Base-by-base conservation (phyloP, 2,888 invertebrate species). In the Leucophenga montana region DNA sequence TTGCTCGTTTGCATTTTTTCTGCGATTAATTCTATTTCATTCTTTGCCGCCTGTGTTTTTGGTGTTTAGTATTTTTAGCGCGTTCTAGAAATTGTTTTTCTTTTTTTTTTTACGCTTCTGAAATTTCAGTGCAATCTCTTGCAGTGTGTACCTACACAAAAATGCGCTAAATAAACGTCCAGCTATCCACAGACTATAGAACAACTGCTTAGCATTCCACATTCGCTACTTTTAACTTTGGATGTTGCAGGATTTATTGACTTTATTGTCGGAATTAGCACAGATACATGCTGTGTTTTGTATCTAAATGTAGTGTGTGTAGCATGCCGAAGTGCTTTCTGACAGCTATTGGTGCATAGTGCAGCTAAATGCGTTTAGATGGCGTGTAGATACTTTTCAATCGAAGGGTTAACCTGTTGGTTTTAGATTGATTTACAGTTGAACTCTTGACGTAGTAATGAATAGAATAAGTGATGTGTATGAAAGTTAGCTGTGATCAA, bases 1-100 rank as follows among this genome's bases (percentile, higher is more conserved):
- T 64, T 44, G 48, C 22, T 64, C 22, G 22, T 64, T 64, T 48
- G 48, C 59, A 59, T 59, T 33, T 59, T 59, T 59, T 59, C 8
- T 33, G 39, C 39, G 39, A 39, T 39, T 39, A 39, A 39, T 64
- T 13, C 46, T 3, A 56, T 56, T 56, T 56, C n/a, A 2, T 27
- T 62, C 14, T 39, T 5, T 33, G 33, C 33, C 33, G 39, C 39
- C 8, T 50, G 5, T 50, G 5, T 50, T 50, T 50, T 50, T 50
- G 5, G 14, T 50, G 6, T 50, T 16, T 50, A 11, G 50, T n/a
- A 18, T 50, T 50, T 16, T 50, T n/a, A 50, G 18, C n/a, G 46
- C n/a, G 13, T 46, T 46, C 46, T 46, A 14, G 46, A 14, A 46
- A 14, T 46, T 1, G 46, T 4, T 14, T n/a, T 13, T 1, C 2